phyloP scores from a whole-genome alignment of 2,797 vertebrate species.

The Calcarius lapponicus region DNA sequence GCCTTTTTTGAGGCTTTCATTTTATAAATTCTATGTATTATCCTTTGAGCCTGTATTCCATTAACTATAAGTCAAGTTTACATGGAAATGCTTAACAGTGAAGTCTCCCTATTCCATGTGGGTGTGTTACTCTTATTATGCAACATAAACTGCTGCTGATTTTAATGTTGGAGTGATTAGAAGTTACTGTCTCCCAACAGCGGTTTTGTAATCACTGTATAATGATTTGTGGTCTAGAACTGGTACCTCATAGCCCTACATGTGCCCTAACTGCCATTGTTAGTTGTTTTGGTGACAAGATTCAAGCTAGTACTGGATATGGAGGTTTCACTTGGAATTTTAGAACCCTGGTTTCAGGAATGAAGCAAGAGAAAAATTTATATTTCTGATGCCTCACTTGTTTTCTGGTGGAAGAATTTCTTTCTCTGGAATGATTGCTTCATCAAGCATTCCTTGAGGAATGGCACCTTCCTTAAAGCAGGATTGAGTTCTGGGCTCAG shows the following conservation, averaged over 20 bases:
- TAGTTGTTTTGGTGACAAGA: background rate
- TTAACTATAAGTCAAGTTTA: constrained; percentile 38
- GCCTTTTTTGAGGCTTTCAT: background rate
- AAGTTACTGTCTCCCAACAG: background rate
- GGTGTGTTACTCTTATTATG: constrained; percentile 5
- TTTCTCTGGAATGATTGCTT: background rate
- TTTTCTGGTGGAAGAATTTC: background rate
- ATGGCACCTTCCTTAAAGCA: background rate
- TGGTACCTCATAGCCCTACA: background rate
- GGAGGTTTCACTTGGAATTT: background rate
- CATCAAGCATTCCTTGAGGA: background rate
- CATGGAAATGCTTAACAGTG: constrained; percentile 19
- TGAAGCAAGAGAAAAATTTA: background rate
- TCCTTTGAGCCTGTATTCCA: constrained; percentile 20
- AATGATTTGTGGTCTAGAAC: background rate
- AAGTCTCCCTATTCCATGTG: background rate
- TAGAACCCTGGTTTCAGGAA: background rate
- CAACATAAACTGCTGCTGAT: background rate
- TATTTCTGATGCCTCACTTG: background rate
- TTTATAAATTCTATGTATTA: constrained; percentile 18
- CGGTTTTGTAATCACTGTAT: background rate
- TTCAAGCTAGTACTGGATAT: background rate
- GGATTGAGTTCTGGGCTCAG: background rate
- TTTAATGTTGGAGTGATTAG: constrained; percentile 1
- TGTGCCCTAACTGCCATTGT: background rate